phyloP scores from a whole-genome alignment of 2,797 vertebrate genomes.

The Petrocephalus schoutedeni region DNA sequence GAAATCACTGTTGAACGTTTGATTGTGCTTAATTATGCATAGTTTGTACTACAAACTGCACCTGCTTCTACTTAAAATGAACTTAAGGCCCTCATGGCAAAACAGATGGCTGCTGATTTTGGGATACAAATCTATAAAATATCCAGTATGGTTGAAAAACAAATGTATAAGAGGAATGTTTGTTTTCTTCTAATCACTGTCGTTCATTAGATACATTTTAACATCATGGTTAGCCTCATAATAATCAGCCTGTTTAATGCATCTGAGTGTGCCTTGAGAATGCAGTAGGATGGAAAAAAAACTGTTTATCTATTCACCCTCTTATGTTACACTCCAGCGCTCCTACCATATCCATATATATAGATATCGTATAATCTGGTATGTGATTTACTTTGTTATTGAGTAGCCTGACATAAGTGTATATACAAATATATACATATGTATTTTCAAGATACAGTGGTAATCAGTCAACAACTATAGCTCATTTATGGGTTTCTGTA shows the following conservation, averaged over 20 bases:
- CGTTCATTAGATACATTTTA: neutral
- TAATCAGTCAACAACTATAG: neutral
- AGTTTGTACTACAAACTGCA: constrained; percentile 14
- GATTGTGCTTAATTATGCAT: constrained; percentile 26
- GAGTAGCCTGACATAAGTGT: neutral
- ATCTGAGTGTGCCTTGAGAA: neutral
- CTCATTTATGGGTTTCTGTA: neutral
- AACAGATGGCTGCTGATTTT: constrained; percentile 18
- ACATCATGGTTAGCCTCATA: neutral
- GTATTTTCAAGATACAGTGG: neutral
- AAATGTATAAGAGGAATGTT: neutral
- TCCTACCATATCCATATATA: neutral
- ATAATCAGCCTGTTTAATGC: neutral
- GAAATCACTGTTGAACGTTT: constrained; percentile 19
- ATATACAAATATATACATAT: neutral
- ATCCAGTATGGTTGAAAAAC: constrained; percentile 1
- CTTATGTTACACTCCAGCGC: neutral
- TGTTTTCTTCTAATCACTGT: neutral
- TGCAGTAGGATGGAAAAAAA: neutral
- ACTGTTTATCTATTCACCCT: neutral
- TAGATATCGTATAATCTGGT: neutral
- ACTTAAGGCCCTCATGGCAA: neutral
- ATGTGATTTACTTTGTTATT: constrained; percentile 6
- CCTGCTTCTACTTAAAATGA: constrained; percentile 32
- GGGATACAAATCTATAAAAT: neutral